Evolutionary conservation across 2,113 vertebrate species (phyloP), one percentile per base, ranked within the genome.

Genomic region (Pterocles gutturalis): DNA sequence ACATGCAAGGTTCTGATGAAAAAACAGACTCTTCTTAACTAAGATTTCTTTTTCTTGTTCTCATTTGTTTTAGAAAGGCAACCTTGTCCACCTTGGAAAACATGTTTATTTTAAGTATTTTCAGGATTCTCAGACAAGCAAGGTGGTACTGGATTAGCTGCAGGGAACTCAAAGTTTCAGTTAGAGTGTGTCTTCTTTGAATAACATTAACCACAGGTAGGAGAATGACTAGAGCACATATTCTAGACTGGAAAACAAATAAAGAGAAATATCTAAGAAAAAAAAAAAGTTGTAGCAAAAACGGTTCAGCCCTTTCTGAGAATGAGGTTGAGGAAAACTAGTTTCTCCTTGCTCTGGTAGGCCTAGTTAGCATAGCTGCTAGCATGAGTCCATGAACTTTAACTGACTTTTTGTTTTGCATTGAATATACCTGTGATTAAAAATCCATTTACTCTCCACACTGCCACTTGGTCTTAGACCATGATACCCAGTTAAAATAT

Each of bases 391-490:
- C 20, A 2, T 96, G 95, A 97, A 96, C 96, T 97, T 91, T 61
- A 96, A 85, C 93, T 96, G 95, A 92, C 92, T 96, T 96, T 83
- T 89, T 89, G 60, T 48, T 96, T 95, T 90, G 94, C 92, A 96
- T 92, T 94, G 82, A 49, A 78, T 90, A 94, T 45, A 60, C 26
- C 55, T 64, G 61, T 82, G 65, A 96, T 94, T 94, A 94, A 96
- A 97, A 97, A 87, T 38, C 45, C 81, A 93, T 94, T 94, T 78
- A 79, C 81, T 38, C 25, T 94, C 48, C 66, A 51, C 73, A 33
- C 65, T 62, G 33, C 54, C 61, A 70, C 60, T 87, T 94, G 34
- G 57, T 83, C 45, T 87, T 48, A 82, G 91, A 48, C 65, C 53
- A 57, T 24, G 69, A 72, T n/a, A 72, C 20, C 8, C 66, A 28